phyloP scores from a whole-genome alignment of 2,113 vertebrate species.

The Genyomyrus donnyi region DNA sequence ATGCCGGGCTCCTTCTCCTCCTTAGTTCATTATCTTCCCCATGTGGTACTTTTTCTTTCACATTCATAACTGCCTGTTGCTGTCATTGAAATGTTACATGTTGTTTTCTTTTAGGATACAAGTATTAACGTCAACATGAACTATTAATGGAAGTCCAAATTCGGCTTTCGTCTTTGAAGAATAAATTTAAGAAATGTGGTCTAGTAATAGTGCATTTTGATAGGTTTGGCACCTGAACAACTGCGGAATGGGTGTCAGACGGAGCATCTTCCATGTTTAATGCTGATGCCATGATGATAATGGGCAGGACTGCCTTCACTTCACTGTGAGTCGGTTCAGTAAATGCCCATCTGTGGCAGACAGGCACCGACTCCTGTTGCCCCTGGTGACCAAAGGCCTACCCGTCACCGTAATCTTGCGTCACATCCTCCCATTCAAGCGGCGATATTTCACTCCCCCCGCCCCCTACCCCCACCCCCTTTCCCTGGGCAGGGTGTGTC shows the following conservation, averaged over 20 bases:
- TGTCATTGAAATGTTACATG: neutral
- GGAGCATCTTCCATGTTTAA: neutral
- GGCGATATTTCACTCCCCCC: conserved; percentile 43
- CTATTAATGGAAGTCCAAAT: conserved; percentile 15
- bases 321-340: neutral
- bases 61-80: conserved; percentile 17
- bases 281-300: neutral
- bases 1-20: neutral
- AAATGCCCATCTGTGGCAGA: neutral
- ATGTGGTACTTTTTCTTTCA: conserved; percentile 7
- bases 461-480: conserved; percentile 12
- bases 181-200: conserved; percentile 21
- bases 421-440: conserved; percentile 23
- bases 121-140: conserved; percentile 6
- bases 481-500: conserved; percentile 62
- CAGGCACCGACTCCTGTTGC: conserved; percentile 9
- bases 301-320: neutral
- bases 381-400: neutral
- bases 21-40: neutral
- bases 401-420: neutral
- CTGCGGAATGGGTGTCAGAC: neutral
- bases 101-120: conserved; percentile 18
- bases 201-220: conserved; percentile 1
- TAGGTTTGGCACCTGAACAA: neutral
- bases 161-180: conserved; percentile 9